Percentiles rank a stretch among this genome's conserved stretches.
phyloP scores from a whole-genome alignment of 1,140 invertebrate species.

The Drosophila guanche region DNA sequence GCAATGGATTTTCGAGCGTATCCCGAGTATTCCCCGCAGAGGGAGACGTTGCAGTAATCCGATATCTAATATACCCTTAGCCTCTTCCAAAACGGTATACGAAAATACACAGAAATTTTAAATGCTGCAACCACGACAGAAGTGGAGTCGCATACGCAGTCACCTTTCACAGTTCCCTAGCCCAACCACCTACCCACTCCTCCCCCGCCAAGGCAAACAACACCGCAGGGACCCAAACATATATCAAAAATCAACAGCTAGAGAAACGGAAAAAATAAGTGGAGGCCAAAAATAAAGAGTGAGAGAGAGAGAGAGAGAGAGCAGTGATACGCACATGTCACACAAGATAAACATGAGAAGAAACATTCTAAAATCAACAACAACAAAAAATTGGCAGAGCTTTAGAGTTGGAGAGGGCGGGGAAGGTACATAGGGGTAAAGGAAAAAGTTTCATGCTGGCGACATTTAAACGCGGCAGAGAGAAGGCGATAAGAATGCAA shows the following conservation, averaged over 20 bases:
- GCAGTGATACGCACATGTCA: slow-evolving; percentile 60
- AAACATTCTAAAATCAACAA: slow-evolving; percentile 70
- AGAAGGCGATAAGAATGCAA: slow-evolving; percentile 74
- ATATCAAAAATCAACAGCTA: slow-evolving; percentile 80
- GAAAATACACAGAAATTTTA: slow-evolving; percentile 25
- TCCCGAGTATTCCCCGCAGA: not conserved
- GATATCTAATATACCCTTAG: too few species aligned
- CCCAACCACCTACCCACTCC: slow-evolving; percentile 4
- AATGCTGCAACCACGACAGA: slow-evolving; percentile 52
- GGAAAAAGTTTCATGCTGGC: slow-evolving; percentile 69
- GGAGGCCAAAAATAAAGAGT: slow-evolving; percentile 20
- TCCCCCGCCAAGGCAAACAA: slow-evolving; percentile 39
- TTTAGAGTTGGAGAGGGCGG: not conserved
- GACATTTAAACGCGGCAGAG: slow-evolving; percentile 65
- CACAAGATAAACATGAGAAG: slow-evolving; percentile 75
- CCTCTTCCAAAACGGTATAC: too few species aligned
- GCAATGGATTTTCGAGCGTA: too few species aligned
- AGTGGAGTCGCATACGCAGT: slow-evolving; percentile 29
- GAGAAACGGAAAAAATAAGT: slow-evolving; percentile 27
- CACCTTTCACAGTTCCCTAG: slow-evolving; percentile 11
- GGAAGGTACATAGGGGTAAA: slow-evolving; percentile 9
- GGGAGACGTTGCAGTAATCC: not conserved
- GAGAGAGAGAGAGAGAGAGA: slow-evolving; percentile 9
- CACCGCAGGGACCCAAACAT: slow-evolving; percentile 63
- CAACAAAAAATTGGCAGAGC: slow-evolving; percentile 23